Evolutionary conservation across 2,888 invertebrate genomes (phyloP), one percentile per base, ranked within the genome.

Genomic region (Erynnis tages): DNA sequence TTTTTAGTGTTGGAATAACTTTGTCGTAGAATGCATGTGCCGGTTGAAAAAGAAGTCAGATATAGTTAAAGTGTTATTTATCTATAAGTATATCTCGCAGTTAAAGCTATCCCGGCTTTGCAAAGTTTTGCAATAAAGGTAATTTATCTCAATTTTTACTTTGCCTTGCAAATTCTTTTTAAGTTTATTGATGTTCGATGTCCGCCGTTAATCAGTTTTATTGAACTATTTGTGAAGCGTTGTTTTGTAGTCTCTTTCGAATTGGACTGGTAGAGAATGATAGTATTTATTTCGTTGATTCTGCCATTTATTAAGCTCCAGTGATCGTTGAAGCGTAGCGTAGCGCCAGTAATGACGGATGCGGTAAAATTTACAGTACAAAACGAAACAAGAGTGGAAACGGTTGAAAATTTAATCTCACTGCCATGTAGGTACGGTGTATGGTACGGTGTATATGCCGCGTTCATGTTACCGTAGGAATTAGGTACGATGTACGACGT

Each of bases 341-440:
- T 23, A 43, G 21, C 34, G 65, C 69, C 66, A 60, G 60, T 66
- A 67, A 69, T 77, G 75, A 79, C 73, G 74, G 73, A 74, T 73
- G 65, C 67, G 67, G 72, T 55, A 46, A 74, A 75, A 75, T 80
- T 75, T 75, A 72, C 75, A 58, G 71, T 71, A 67, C 55, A 76
- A 79, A 80, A 71, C 76, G 79, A 79, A 82, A 79, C 73, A 75
- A 61, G 73, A 68, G 63, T 70, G 40, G 40, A 73, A 66, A 70
- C 74, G 76, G 79, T 81, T 79, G 75, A 78, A 82, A 83, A 81
- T 82, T 85, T 85, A 84, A 85, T 84, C 79, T 76, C 73, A 68
- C 69, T 69, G 69, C 67, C 81, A 69, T 83, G 82, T 70, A 67
- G 62, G 61, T 21, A 21, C 4, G 21, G 3, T 4, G 21, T 3